Conservation (phyloP, 2,888 invertebrate species). For the Catocala fraxini region DNA sequence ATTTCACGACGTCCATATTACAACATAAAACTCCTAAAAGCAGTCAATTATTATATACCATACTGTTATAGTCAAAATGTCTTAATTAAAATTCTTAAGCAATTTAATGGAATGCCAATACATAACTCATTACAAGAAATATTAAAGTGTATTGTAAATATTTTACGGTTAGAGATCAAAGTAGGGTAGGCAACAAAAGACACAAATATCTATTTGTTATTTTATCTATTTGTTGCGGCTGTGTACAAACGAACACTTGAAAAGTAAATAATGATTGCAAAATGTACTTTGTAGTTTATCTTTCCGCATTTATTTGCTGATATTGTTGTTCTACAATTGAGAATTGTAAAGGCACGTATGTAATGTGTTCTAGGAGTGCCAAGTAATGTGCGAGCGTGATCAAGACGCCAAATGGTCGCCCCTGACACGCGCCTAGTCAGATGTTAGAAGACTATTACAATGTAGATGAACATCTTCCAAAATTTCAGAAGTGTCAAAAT, state of each 20-base stretch:
- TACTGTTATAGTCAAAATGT: too few species aligned
- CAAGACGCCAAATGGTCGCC: constrained; percentile 65
- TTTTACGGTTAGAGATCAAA: constrained; percentile 30
- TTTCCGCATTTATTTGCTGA: constrained; percentile 43
- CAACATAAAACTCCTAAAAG: not conserved
- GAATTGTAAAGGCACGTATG: constrained; percentile 21
- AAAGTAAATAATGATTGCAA: constrained; percentile 20
- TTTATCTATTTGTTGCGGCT: constrained; percentile 16
- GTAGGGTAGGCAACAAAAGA: constrained; percentile 16
- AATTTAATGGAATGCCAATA: too few species aligned
- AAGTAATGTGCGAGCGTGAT: constrained; percentile 53
- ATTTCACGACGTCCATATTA: not conserved
- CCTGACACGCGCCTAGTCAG: constrained; percentile 63
- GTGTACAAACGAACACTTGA: constrained; percentile 18
- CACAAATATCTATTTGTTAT: constrained; percentile 11
- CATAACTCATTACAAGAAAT: too few species aligned
- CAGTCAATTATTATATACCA: not conserved
- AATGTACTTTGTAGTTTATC: constrained; percentile 18
- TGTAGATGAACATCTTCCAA: constrained; percentile 16
- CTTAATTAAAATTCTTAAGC: too few species aligned
- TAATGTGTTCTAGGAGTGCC: constrained; percentile 52
- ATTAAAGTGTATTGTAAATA: constrained; percentile 13
- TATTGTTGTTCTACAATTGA: constrained; percentile 23
- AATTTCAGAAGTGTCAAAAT: constrained; percentile 2
- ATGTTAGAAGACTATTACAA: constrained; percentile 32